Base-by-base conservation (phyloP, 2,888 invertebrate genomes). In the Trachelus iudaicus region DNA sequence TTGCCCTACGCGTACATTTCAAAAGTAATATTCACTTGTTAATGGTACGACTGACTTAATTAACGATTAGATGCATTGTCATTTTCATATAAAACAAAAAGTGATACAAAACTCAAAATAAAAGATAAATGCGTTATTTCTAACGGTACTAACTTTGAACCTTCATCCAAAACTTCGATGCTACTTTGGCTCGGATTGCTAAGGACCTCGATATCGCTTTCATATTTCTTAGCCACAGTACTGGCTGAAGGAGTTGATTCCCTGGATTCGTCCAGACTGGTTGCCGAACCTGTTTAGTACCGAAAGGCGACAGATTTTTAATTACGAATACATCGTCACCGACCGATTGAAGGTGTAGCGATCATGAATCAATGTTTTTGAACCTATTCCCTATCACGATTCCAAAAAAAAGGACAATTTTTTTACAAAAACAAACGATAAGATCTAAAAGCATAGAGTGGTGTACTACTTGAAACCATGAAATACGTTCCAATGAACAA, bases 171-270 rank as follows among this genome's bases (percentile, higher is more conserved):
- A 40, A 95, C 94, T 91, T 95, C 95, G 78, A 95, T 95, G 86
- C 95, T 95, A 84, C 95, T 95, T 87, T 94, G 94, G 90, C 95
- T 95, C 23, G 95, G 95, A 91, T 95, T 95, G 80, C 95, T 95
- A 34, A 95, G 92, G 73, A 95, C 93, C 84, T 95, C 95, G 80
- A 95, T 94, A 85, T 95, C 95, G 89, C 95, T 95, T 85, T 94
- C 95, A 80, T 92, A 92, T 79, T 90, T 91, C 76, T 88, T 90
- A 12, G 86, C 86, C 9, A 87, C 79, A 9, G 87, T 85, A 79
- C 88, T 88, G 30, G 85, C 82, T n/a, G 90, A 90, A 33, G 91
- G 91, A 1, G 91, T 91, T 3, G 91, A 91, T 76, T 91, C 91
- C 75, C 90, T 83, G 3, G 91, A 91, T 76, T 90, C 90, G 73